Base-by-base conservation (phyloP, 2,797 vertebrate genomes). In the Coregonus sp. region DNA sequence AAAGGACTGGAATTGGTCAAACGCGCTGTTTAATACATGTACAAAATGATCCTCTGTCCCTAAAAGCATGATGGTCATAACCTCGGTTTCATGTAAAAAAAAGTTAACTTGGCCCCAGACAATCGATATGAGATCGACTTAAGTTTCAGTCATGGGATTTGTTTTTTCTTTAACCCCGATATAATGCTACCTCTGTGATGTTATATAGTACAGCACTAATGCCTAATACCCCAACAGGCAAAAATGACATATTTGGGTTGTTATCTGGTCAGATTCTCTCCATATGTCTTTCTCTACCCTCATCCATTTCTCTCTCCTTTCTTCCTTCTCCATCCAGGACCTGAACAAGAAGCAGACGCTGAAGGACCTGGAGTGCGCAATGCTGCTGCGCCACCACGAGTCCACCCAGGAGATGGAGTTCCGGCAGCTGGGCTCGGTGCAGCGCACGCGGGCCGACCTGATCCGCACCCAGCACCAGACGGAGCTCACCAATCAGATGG, bases 301-400 rank as follows among this genome's bases (percentile, higher is more conserved):
- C 35, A 31, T 73, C 0, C 40, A 0, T 15, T 35, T n/a, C 52
- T 56, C 35, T 33, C 0, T 33, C n/a, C 15, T 25, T 4, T 37
- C 15, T 51, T 37, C 75, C 54, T n/a, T 50, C 63, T 65, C 52
- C 11, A 11, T 15, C 15, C 76, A 98, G 97, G 97, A 98, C 14
- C 92, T 98, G 90, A 97, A 97, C 89, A 97, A 97, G 90, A 97
- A 98, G 87, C 97, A 98, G 93, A 97, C 96, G 3, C 94, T 97
- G 91, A 96, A 97, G 89, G 96, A 98, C 89, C 88, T 97, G 90
- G 97, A 98, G 88, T 97, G 96, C 7, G 97, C 96, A 1, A 93
- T 97, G 96, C 91, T 98, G 72, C 92, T 97, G 65, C 95, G 96
- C 66, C 97, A 98, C 89, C 96, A 98, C 15, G 97, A 98, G 90